These are phyloP conservation scores for Bellardia bayeri DNA, from an alignment of 2,888 invertebrate genomes.

Conservation along the genomic window DNA sequence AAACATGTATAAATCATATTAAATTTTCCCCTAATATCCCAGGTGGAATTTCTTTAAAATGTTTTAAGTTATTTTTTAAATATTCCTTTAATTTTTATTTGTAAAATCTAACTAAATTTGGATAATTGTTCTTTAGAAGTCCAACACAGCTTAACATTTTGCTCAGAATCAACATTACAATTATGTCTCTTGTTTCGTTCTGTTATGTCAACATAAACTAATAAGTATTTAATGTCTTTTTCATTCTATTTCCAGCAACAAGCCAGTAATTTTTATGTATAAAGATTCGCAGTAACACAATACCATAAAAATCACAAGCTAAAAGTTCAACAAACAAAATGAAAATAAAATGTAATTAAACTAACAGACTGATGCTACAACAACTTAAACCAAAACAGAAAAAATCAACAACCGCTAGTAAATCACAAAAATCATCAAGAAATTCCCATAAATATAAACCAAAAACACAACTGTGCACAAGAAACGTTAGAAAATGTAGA, in stretches of 20 bases:
- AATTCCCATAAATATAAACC: conserved; percentile 9
- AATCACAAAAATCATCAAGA: conserved; percentile 36
- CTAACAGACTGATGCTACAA: background rate
- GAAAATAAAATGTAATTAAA: conserved; percentile 33
- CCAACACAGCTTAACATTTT: background rate
- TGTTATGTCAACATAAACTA: conserved; percentile 16
- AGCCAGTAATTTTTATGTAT: conserved; percentile 2
- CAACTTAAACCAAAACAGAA: conserved; percentile 15
- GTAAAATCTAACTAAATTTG: background rate
- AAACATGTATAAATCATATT: no score
- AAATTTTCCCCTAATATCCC: no score
- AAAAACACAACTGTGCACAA: conserved; percentile 14
- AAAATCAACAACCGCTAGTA: background rate
- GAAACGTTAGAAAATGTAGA: conserved; percentile 45
- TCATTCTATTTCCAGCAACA: conserved; percentile 36
- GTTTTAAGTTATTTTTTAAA: no score
- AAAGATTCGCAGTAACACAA: conserved; percentile 3
- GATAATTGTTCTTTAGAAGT: background rate
- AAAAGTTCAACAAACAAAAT: conserved; percentile 11
- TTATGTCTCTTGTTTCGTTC: conserved; percentile 4
- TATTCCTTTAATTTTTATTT: no score
- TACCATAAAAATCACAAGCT: background rate
- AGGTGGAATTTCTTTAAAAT: no score
- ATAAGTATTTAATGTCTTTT: conserved; percentile 45
- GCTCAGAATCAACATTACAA: conserved; percentile 10